These are phyloP conservation scores for Syngnathus scovelli DNA, from an alignment of 2,113 vertebrate genomes.

Conservation along the genomic window DNA sequence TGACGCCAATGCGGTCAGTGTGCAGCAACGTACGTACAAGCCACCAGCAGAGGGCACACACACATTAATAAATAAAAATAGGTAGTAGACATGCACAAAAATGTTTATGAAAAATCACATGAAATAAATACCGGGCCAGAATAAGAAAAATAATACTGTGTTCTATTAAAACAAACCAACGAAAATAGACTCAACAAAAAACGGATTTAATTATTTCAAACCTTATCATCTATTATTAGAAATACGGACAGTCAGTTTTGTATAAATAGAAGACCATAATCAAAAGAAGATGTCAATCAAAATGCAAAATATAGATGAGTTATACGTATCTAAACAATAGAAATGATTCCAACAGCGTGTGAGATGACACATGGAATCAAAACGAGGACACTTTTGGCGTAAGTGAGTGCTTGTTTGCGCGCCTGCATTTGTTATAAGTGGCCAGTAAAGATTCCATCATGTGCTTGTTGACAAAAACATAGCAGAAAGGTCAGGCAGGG, in stretches of 20 bases:
- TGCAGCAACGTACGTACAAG: slow-evolving; percentile 20
- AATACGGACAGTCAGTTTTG: background rate
- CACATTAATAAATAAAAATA: background rate
- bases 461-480: background rate
- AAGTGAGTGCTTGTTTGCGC: background rate
- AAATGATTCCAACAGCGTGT: background rate
- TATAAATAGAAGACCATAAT: background rate
- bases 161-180: background rate
- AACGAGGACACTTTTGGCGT: background rate
- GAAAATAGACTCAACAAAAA: background rate
- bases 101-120: background rate
- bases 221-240: background rate
- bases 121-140: background rate
- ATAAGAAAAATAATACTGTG: background rate
- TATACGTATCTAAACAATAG: background rate
- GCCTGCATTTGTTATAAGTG: background rate
- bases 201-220: background rate
- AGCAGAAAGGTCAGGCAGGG: background rate
- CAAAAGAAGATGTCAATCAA: background rate
- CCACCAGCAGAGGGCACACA: slow-evolving; percentile 63
- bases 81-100: too few relatives aligned
- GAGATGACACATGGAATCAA: background rate
- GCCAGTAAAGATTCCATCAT: background rate
- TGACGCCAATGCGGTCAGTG: slow-evolving; percentile 2
- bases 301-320: background rate